Evolutionary conservation across 2,113 vertebrate species (phyloP).

Genomic region (Antigone vipio): DNA sequence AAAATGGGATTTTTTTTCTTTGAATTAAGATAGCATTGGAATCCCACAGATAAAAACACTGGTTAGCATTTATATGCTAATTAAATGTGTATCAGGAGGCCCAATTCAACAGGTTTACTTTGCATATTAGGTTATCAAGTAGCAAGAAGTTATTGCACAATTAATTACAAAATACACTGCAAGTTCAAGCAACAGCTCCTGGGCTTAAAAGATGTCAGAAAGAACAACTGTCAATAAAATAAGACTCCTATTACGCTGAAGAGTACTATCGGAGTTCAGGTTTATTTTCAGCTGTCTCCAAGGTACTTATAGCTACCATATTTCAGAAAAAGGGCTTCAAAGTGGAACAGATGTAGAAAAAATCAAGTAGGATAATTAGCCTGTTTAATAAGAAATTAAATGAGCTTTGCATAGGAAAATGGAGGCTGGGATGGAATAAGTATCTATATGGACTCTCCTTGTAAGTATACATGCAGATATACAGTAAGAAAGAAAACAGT

Average conservation of each 20-base stretch:
- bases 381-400: not conserved
- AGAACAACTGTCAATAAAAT: not conserved
- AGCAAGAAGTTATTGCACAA: not conserved
- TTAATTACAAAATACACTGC: not conserved
- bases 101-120: not conserved
- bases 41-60: not conserved
- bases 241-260: not conserved
- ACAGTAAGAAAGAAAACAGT: not conserved
- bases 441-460: not conserved
- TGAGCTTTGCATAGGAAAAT: not conserved
- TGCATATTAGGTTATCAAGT: not conserved
- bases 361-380: not conserved
- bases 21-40: not conserved
- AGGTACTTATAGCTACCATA: not conserved
- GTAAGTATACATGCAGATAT: not conserved
- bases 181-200: not conserved
- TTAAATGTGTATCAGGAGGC: not conserved
- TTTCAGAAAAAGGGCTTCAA: not conserved
- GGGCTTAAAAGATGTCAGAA: not conserved
- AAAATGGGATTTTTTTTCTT: conserved; percentile 38
- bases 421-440: not conserved
- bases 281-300: not conserved
- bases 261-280: not conserved
- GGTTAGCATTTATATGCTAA: not conserved
- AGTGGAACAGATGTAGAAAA: not conserved